A percentile compares a stretch with the other conserved stretches of the same genome.
Conservation (phyloP, 2,888 invertebrate genomes). For the Neoscelio sp. region DNA sequence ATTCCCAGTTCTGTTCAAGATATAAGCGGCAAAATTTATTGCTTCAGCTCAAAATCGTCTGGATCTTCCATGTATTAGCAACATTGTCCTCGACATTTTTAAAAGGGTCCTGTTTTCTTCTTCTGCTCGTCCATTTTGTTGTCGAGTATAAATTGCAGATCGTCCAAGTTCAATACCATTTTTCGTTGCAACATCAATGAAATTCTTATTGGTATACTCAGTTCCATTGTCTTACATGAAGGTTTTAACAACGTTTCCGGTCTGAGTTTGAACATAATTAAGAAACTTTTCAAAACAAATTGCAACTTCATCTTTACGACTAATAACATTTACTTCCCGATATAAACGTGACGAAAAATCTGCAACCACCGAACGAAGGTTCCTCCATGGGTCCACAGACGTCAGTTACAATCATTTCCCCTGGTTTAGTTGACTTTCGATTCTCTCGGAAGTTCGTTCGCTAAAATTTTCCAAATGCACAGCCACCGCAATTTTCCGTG, state of each 20-base stretch:
- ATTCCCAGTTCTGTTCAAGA: too few relatives aligned
- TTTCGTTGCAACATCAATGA: too few relatives aligned
- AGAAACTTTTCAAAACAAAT: conserved; percentile 37
- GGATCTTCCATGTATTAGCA: too few relatives aligned
- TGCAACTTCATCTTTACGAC: too few relatives aligned
- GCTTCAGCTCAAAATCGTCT: too few relatives aligned
- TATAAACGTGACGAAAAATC: conserved; percentile 55
- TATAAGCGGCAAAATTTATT: too few relatives aligned
- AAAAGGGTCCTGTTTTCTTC: too few relatives aligned
- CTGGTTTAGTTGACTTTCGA: conserved; percentile 15
- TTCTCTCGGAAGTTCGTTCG: conserved; percentile 48
- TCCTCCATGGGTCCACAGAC: conserved; percentile 63
- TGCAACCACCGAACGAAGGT: conserved; percentile 24
- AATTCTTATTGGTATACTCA: too few relatives aligned
- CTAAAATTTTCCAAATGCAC: conserved; percentile 52
- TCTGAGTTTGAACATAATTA: conserved; percentile 25
- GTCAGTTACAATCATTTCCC: conserved; percentile 44
- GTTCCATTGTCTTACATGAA: conserved; percentile 56
- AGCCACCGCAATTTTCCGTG: conserved; percentile 48
- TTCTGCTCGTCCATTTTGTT: conserved; percentile 45
- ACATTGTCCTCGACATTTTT: too few relatives aligned
- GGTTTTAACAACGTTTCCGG: conserved; percentile 28
- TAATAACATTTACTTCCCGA: conserved; percentile 35
- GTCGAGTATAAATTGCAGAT: conserved; percentile 28
- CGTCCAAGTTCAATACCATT: too few relatives aligned